Evolutionary conservation across 2,888 invertebrate genomes (phyloP), one percentile per base, ranked within the genome.

Genomic region (Zhuqinia jingwanae): DNA sequence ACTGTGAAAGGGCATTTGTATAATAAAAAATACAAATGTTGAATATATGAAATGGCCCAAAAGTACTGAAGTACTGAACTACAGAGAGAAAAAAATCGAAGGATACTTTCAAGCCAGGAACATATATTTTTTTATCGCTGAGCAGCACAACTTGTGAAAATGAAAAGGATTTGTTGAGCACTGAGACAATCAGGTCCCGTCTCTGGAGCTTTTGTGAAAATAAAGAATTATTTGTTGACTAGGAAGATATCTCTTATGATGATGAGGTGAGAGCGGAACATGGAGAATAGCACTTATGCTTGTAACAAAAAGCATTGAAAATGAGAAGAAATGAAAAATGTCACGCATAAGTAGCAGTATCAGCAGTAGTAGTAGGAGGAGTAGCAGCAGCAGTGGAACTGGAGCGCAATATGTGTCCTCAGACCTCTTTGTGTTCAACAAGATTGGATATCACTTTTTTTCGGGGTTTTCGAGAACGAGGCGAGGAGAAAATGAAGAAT

Each of bases 401-500:
- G n/a, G 36, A 6, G 36, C 36, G 8, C 36, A 36, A 36, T 36
- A 36, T 36, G 36, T 36, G 36, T 36, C 36, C 36, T 36, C 36
- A n/a, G n/a, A n/a, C 36, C 36, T 36, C 36, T 10, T 10, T 58
- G 75, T 56, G 42, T 76, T 36, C 60, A 65, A 30, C 65, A 79
- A 79, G 50, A 63, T 27, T 47, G 53, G 53, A 79, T 79, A 68
- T 79, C 50, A 53, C 68, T 68, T 53, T 79, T 22, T 50, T 50
- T 50, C 36, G 3, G 3, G 3, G 3, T 36, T 36, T 36, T 36
- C 36, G 8, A 50, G 13, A 50, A 50, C 50, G 15, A 1, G 50
- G 47, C 36, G 63, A 73, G 45, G 73, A 73, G 73, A 73, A 83
- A 85, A 65, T 85, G 70, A 65, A 73, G 76, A 63, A 77, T 84